phyloP scores from a whole-genome alignment of 1,140 invertebrate species.

The Saxidomus purpurata region DNA sequence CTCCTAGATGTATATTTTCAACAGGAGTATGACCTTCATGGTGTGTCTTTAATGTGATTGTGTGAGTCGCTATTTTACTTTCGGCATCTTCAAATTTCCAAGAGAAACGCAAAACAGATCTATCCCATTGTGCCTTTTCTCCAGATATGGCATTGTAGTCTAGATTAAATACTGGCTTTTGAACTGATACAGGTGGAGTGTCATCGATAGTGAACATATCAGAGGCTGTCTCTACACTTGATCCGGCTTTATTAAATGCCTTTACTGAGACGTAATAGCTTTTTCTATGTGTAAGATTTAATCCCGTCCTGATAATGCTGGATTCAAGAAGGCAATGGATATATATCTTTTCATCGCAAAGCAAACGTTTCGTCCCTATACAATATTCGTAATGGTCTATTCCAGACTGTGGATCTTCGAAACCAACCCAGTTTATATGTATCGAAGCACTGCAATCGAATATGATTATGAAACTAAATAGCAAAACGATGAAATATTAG shows the following conservation, averaged over 20 bases:
- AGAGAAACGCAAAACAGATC: conserved; percentile 63
- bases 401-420: conserved; percentile 74
- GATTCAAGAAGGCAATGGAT: conserved; percentile 51
- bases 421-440: conserved; percentile 68
- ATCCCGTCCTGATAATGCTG: conserved; percentile 12
- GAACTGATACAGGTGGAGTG: conserved; percentile 53
- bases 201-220: conserved; percentile 70
- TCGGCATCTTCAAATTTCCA: conserved; percentile 76
- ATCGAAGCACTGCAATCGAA: conserved; percentile 55
- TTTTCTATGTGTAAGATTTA: conserved; percentile 56
- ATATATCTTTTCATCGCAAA: conserved; percentile 67
- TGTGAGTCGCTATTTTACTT: conserved; percentile 72
- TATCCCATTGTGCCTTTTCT: conserved; percentile 61
- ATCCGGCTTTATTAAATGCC: conserved; percentile 69
- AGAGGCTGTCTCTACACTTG: conserved; percentile 61
- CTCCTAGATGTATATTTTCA: conserved; percentile 35
- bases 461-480: too few relatives aligned
- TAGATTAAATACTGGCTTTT: conserved; percentile 43
- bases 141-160: background rate
- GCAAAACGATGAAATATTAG: too few relatives aligned
- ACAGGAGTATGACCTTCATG: conserved; percentile 64
- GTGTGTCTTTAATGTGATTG: conserved; percentile 64
- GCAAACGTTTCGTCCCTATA: conserved; percentile 32
- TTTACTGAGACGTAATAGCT: conserved; percentile 67
- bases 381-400: conserved; percentile 74